A percentile compares a stretch with the other conserved stretches of the same genome.
phyloP scores from a whole-genome alignment of 2,888 invertebrate genomes.

The Atrina japonica region DNA sequence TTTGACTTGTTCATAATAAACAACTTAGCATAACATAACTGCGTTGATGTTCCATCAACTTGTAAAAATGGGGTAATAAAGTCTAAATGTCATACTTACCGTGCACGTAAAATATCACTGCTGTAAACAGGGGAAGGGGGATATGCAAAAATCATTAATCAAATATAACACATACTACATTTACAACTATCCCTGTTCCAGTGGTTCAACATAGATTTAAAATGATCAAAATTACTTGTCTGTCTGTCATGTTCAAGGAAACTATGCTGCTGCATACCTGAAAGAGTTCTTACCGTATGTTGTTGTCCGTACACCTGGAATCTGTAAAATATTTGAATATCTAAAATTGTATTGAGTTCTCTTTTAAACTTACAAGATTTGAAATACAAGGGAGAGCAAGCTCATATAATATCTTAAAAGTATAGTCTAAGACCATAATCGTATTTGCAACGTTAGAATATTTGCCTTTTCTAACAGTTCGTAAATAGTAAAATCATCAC shows the following conservation, averaged over 20 bases:
- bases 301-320: slow-evolving; percentile 15
- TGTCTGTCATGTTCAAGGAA: no score
- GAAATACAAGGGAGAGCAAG: slow-evolving; percentile 4
- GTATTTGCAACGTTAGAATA: slow-evolving; percentile 19
- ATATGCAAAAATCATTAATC: no score
- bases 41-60: no score
- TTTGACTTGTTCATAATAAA: no score
- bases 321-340: slow-evolving; percentile 31
- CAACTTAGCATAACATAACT: no score
- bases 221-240: slow-evolving; percentile 1
- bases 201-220: not conserved
- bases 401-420: slow-evolving; percentile 30
- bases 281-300: slow-evolving; percentile 17
- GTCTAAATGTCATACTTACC: no score
- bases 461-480: slow-evolving; percentile 17
- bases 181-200: not conserved
- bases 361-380: not conserved
- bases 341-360: slow-evolving; percentile 8
- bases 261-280: slow-evolving; percentile 15
- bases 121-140: no score
- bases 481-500: slow-evolving; percentile 9
- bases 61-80: no score
- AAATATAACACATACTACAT: slow-evolving; percentile 3
- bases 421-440: slow-evolving; percentile 31
- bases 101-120: no score